phyloP scores from a whole-genome alignment of 2,113 vertebrate species.

The Dissostichus mawsoni region DNA sequence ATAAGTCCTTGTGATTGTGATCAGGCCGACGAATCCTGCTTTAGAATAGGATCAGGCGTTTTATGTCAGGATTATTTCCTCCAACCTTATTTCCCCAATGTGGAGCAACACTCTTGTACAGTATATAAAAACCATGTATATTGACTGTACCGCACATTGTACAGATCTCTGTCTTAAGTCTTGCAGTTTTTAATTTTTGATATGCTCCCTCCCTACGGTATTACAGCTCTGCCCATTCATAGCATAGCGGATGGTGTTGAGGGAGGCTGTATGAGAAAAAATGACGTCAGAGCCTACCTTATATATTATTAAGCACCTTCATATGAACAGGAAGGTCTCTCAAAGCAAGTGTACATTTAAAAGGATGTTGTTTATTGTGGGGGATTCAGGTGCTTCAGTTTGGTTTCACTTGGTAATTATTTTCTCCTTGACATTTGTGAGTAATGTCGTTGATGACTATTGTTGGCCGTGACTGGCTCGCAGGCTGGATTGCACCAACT shows the following conservation, averaged over 20 bases:
- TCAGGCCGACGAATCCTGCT: not conserved
- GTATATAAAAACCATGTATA: not conserved
- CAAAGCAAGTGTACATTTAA: not conserved
- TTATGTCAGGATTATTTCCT: conserved; percentile 13
- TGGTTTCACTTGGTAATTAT: conserved; percentile 31
- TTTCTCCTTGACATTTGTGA: conserved; percentile 46
- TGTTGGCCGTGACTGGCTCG: conserved; percentile 39
- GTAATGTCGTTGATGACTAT: conserved; percentile 23
- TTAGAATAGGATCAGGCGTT: not conserved
- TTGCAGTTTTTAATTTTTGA: not conserved
- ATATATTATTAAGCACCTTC: not conserved
- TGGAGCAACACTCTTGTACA: not conserved
- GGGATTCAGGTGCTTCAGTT: conserved; percentile 27
- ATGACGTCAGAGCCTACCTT: not conserved
- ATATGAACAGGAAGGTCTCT: not conserved
- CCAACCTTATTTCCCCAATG: not conserved
- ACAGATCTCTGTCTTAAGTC: not conserved
- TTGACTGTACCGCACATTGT: not conserved
- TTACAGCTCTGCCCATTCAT: not conserved
- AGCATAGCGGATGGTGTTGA: not conserved
- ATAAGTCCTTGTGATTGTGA: conserved; percentile 12
- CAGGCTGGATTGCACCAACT: conserved; percentile 32
- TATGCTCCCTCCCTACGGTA: not conserved
- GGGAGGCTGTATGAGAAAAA: not conserved
- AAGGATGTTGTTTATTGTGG: not conserved